Conservation (phyloP, 2,888 invertebrate species). For the Parnassius glacialis region DNA sequence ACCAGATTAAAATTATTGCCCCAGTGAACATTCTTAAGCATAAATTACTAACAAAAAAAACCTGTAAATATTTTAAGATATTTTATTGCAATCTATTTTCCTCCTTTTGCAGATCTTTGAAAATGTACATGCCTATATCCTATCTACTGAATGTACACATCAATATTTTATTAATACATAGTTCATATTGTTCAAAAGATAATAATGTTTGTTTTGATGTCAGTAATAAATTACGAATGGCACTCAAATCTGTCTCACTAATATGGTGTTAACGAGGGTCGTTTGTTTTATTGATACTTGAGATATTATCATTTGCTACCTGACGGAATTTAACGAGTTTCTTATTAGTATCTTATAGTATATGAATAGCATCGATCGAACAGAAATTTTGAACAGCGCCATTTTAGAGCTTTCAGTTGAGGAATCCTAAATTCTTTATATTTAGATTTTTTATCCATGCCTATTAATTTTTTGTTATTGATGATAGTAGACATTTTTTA, state of each 20-base stretch:
- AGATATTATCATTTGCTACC: conserved; percentile 52
- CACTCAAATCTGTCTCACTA: conserved; percentile 69
- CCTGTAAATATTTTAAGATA: background rate
- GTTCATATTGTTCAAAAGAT: conserved; percentile 23
- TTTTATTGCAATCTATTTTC: background rate
- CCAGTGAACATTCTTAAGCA: background rate
- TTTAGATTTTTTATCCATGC: conserved; percentile 26
- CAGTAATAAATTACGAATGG: conserved; percentile 63
- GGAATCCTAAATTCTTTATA: conserved; percentile 24
- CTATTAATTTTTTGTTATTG: conserved; percentile 4
- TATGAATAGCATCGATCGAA: conserved; percentile 3
- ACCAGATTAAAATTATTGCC: conserved; percentile 5
- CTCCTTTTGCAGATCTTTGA: conserved; percentile 1
- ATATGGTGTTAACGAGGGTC: conserved; percentile 76
- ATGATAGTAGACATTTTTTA: background rate
- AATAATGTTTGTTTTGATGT: conserved; percentile 40
- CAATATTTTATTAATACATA: conserved; percentile 14
- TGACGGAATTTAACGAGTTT: conserved; percentile 42
- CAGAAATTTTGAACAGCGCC: conserved; percentile 39
- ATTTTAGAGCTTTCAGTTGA: conserved; percentile 57
- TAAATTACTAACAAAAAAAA: background rate
- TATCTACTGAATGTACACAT: conserved; percentile 4
- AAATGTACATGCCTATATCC: too few relatives aligned
- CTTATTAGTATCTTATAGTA: conserved; percentile 64
- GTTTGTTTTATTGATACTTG: conserved; percentile 73